A percentile compares a stretch with the other conserved stretches of the same genome.
phyloP scores from a whole-genome alignment of 2,888 invertebrate genomes.

The Ichneumon xanthorius region DNA sequence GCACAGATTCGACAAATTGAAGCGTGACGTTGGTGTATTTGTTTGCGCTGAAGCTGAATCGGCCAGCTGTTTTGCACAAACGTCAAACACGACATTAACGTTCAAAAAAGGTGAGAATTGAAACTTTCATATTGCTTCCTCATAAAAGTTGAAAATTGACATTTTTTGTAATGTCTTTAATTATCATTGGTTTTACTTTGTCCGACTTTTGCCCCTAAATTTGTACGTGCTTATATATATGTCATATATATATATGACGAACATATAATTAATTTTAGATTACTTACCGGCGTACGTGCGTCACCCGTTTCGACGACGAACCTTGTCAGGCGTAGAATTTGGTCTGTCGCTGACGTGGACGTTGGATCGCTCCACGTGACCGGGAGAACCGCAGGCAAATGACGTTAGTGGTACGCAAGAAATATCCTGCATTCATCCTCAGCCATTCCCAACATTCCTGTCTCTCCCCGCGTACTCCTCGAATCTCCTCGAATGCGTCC shows the following conservation, averaged over 20 bases:
- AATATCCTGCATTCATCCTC: not conserved
- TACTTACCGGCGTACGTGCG: not conserved
- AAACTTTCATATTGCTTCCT: no score
- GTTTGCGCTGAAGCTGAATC: no score
- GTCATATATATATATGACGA: not conserved
- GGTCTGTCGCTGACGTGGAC: not conserved
- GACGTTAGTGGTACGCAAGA: not conserved
- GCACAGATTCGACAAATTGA: no score
- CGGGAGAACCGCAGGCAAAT: not conserved
- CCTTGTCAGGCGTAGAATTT: not conserved
- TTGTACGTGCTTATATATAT: not conserved
- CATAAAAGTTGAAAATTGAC: no score
- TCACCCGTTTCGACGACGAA: not conserved
- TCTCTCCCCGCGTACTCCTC: not conserved
- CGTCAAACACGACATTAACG: no score
- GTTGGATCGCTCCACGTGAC: not conserved
- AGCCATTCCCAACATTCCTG: not conserved
- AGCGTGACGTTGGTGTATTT: no score
- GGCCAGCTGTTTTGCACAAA: no score
- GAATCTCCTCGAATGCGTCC: not conserved
- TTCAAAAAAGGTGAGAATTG: no score
- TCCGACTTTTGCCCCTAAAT: not conserved
- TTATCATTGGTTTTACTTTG: not conserved
- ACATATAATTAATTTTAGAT: constrained; percentile 2
- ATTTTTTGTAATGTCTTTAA: not conserved